Percentiles rank a stretch among this genome's conserved stretches.
Conservation (phyloP, 1,140 invertebrate species). For the Megathymus violae region DNA sequence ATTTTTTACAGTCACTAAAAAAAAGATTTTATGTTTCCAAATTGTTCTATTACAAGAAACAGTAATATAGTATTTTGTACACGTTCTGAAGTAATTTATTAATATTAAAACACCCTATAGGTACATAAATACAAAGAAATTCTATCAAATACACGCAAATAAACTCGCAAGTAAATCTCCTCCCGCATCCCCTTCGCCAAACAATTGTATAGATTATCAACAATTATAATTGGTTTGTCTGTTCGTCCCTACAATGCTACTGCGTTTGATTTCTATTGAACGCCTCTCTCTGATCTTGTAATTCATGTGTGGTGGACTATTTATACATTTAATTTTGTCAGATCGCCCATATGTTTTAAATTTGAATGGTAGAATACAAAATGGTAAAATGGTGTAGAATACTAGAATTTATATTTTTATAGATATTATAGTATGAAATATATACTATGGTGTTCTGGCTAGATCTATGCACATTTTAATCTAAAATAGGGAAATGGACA, state of each 20-base stretch:
- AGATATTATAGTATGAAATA: too few species aligned
- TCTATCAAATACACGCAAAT: conserved; percentile 56
- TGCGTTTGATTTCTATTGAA: conserved; percentile 61
- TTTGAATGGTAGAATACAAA: too few species aligned
- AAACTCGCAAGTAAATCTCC: conserved; percentile 40
- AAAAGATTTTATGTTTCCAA: too few species aligned
- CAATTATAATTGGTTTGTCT: conserved; percentile 76
- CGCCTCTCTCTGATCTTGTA: conserved; percentile 49
- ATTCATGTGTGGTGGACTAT: conserved; percentile 32
- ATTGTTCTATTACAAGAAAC: too few species aligned
- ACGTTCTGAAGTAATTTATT: too few species aligned
- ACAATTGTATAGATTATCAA: conserved; percentile 71
- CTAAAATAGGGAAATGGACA: too few species aligned
- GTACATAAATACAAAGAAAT: conserved; percentile 40
- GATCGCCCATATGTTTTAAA: conserved; percentile 20
- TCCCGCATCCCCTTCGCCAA: conserved; percentile 44
- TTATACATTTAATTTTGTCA: conserved; percentile 12
- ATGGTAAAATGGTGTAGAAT: too few species aligned
- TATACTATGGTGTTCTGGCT: too few species aligned
- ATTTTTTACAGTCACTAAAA: too few species aligned
- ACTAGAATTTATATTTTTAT: too few species aligned
- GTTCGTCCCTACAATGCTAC: conserved; percentile 48
- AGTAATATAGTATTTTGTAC: too few species aligned
- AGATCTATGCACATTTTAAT: too few species aligned
- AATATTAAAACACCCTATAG: conserved; percentile 29